A percentile compares a stretch with the other conserved stretches of the same genome.
These are phyloP conservation scores for Ciconia stormi DNA, from an alignment of 2,113 vertebrate genomes.

Conservation along the genomic window DNA sequence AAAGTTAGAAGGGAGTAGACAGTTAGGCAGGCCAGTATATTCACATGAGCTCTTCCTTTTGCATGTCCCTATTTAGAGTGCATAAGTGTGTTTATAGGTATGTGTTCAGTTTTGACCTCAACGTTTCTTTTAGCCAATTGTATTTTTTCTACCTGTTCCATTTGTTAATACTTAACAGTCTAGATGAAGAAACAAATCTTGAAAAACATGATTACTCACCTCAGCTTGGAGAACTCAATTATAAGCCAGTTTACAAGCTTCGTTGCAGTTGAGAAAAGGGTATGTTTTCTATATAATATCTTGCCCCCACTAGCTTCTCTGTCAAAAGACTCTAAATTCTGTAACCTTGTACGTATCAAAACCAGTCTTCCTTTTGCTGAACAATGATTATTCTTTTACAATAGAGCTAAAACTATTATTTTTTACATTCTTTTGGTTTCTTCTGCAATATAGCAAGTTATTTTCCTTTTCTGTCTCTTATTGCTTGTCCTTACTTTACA, in stretches of 20 bases:
- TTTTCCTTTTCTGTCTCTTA: not conserved
- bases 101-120: not conserved
- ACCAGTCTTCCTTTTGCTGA: not conserved
- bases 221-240: conserved; percentile 88
- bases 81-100: not conserved
- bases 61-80: not conserved
- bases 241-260: conserved; percentile 91
- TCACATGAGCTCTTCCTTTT: not conserved
- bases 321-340: not conserved
- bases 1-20: not conserved
- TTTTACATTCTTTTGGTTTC: not conserved
- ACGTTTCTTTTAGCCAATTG: not conserved
- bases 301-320: not conserved
- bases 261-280: conserved; percentile 87
- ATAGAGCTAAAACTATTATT: not conserved
- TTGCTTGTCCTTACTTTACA: not conserved
- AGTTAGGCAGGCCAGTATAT: not conserved
- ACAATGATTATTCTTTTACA: not conserved
- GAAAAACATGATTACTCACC: conserved; percentile 81
- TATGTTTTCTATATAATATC: conserved; percentile 39
- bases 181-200: conserved; percentile 84
- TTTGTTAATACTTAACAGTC: conserved; percentile 11
- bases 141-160: not conserved
- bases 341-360: not conserved
- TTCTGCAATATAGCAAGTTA: not conserved